phyloP scores from a whole-genome alignment of 2,888 invertebrate genomes.

The Phlogophora meticulosa region DNA sequence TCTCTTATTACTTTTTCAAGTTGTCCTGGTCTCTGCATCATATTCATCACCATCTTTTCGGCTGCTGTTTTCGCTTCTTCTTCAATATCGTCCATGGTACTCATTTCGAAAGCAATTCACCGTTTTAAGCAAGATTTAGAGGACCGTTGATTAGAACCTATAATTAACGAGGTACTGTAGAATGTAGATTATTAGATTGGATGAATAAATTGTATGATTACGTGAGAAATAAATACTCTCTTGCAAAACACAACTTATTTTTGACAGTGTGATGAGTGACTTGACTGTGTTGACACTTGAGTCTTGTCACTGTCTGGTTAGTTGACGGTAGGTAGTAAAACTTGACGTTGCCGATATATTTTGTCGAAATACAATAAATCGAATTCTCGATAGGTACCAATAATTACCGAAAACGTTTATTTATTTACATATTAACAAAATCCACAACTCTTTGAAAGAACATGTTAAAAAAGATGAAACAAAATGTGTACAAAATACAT shows the following conservation, averaged over 20 bases:
- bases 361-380: too few relatives aligned
- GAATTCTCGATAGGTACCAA: too few relatives aligned
- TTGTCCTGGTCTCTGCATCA: slow-evolving; percentile 98
- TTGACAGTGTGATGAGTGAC: background rate
- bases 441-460: too few relatives aligned
- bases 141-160: background rate
- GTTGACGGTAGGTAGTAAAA: too few relatives aligned
- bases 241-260: background rate
- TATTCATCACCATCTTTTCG: slow-evolving; percentile 96
- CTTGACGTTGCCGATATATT: too few relatives aligned
- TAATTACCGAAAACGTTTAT: too few relatives aligned
- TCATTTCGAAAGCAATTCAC: slow-evolving; percentile 66
- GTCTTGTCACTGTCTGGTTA: too few relatives aligned
- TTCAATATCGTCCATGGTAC: slow-evolving; percentile 93
- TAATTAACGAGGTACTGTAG: background rate
- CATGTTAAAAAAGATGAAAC: too few relatives aligned
- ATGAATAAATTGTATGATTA: background rate
- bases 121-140: background rate
- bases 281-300: too few relatives aligned
- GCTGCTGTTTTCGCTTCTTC: slow-evolving; percentile 95
- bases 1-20: slow-evolving; percentile 94
- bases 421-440: too few relatives aligned
- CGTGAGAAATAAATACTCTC: too few relatives aligned
- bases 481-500: too few relatives aligned
- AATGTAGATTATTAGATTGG: background rate